Evolutionary conservation across 1,140 invertebrate genomes (phyloP).

Genomic region (Drosophila jambulina): DNA sequence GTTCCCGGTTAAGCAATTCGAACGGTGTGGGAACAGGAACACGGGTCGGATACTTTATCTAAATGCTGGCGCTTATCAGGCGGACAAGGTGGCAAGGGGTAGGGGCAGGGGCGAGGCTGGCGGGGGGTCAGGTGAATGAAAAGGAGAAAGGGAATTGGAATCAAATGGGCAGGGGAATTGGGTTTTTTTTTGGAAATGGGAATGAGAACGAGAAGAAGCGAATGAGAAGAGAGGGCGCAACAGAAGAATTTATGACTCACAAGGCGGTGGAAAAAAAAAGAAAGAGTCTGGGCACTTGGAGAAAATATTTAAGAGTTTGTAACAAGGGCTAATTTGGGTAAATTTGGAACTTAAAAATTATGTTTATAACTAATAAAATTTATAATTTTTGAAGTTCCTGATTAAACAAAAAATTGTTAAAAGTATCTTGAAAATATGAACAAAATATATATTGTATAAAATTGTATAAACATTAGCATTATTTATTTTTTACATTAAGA

Average conservation of each 20-base stretch:
- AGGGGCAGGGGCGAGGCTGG: slow-evolving; percentile 10
- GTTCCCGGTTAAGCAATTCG: slow-evolving; percentile 42
- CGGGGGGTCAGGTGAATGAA: slow-evolving; percentile 19
- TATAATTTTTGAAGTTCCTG: not conserved
- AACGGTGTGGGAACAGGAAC: slow-evolving; percentile 23
- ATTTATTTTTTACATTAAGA: not conserved
- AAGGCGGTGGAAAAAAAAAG: slow-evolving; percentile 28
- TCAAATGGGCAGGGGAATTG: slow-evolving; percentile 18
- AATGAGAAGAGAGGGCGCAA: slow-evolving; percentile 30
- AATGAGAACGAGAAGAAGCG: slow-evolving; percentile 11
- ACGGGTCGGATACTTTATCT: slow-evolving; percentile 60
- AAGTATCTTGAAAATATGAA: not conserved
- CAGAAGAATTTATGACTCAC: slow-evolving; percentile 72
- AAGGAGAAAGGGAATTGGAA: slow-evolving; percentile 24
- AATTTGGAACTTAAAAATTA: not conserved
- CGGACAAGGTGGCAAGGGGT: slow-evolving; percentile 20
- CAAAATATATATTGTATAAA: not conserved
- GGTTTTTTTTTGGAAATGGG: slow-evolving; percentile 1
- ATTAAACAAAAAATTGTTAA: not conserved
- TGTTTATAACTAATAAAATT: not conserved
- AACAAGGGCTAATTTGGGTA: not conserved
- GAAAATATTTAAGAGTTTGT: slow-evolving; percentile 1
- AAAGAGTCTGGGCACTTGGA: slow-evolving; percentile 50
- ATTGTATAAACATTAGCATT: too few species aligned
- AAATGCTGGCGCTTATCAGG: slow-evolving; percentile 78